Base-by-base conservation (phyloP, 2,797 vertebrate species). In the Halcyon leucocephala region DNA sequence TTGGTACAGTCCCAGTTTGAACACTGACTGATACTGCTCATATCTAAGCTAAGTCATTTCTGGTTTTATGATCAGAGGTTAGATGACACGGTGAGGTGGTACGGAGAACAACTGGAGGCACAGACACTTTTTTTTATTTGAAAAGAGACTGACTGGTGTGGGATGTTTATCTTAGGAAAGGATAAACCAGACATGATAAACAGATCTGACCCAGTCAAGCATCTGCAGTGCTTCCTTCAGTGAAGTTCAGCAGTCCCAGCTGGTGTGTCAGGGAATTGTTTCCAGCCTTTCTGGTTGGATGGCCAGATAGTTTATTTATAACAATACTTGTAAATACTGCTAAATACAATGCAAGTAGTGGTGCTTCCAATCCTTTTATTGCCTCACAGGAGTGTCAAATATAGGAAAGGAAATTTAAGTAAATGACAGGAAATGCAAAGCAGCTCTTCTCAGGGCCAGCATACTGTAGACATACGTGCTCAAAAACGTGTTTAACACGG, bases 161-260 rank as follows among this genome's bases (percentile, higher is more conserved):
- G 55, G 42, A 94, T 44, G 48, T 91, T 93, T 88, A 72, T 71
- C 31, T 88, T 49, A 70, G 49, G 28, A 89, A 93, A 90, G 72
- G 51, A 88, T 81, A 84, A 93, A 95, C 55, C 55, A 93, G 65
- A 88, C 65, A 55, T 48, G 37, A 94, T 81, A 94, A 97, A 92
- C 65, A 93, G 65, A 49, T 91, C 79, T 24, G 62, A 93, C 49
- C 90, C 85, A 62, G 61, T 76, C 61, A 65, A 55, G 51, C 49
- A 83, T 39, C 61, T 57, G 15, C 12, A 70, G 35, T 54, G 19
- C 65, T 91, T 69, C 54, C 85, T 86, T 79, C 57, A 49, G 41
- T 69, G 72, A 83, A 93, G 73, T 61, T 83, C 82, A 78, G 14
- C 37, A 81, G 46, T 69, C 77, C 41, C 80, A 93, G 79, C 54